Evolutionary conservation across 1,140 invertebrate genomes (phyloP).

Genomic region (Pristionchus pacificus): DNA sequence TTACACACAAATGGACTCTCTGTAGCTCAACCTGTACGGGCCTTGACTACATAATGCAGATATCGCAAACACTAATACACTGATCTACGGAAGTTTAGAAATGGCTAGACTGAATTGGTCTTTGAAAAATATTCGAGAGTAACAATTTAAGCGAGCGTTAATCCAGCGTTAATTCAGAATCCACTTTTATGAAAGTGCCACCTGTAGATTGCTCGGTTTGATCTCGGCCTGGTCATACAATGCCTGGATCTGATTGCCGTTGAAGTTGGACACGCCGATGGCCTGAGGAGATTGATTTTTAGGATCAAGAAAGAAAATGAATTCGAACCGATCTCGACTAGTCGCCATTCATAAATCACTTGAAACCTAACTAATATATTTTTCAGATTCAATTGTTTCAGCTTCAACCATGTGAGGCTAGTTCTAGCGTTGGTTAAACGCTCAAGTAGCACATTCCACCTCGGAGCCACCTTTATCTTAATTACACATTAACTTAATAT

Average conservation of each 20-base stretch:
- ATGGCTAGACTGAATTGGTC: not conserved
- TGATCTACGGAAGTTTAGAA: not conserved
- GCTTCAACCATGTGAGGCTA: too few species aligned
- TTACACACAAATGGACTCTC: too few species aligned
- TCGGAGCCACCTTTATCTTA: too few species aligned
- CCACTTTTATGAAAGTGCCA: not conserved
- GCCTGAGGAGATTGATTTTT: constrained; percentile 42
- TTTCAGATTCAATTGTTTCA: too few species aligned
- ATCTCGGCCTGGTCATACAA: constrained; percentile 34
- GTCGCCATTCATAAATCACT: too few species aligned
- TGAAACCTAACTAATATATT: too few species aligned
- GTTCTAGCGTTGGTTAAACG: too few species aligned
- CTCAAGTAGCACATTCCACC: too few species aligned
- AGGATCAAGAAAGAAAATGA: constrained; percentile 14
- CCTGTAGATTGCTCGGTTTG: constrained; percentile 31
- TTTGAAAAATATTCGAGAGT: not conserved
- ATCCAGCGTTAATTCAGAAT: not conserved
- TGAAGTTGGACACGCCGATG: constrained; percentile 59
- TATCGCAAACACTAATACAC: too few species aligned
- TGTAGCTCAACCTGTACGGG: too few species aligned
- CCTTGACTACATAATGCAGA: too few species aligned
- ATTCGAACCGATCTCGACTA: not conserved
- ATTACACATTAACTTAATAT: too few species aligned
- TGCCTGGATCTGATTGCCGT: constrained; percentile 45
- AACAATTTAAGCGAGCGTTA: not conserved